A percentile compares a stretch with the other conserved stretches of the same genome.
Evolutionary conservation across 2,888 invertebrate species (phyloP).

Genomic region (Epiperipatus broadwayi): DNA sequence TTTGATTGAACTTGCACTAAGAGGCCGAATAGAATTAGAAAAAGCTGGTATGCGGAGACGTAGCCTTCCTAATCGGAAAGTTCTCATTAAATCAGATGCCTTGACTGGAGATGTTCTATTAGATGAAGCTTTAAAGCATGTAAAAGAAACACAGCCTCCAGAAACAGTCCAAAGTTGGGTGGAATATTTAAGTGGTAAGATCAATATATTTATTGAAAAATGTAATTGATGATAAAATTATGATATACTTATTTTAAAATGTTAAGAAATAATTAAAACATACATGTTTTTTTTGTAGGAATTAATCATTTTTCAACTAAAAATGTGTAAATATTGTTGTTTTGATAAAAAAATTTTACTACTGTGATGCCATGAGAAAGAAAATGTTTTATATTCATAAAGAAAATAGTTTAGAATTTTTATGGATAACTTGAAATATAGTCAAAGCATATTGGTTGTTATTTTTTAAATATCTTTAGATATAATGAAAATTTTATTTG

Average conservation of each 20-base stretch:
- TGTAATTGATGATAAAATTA: background rate
- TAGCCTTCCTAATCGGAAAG: slow-evolving; percentile 66
- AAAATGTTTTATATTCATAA: no score
- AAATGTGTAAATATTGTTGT: no score
- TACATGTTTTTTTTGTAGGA: no score
- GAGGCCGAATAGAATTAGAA: slow-evolving; percentile 88
- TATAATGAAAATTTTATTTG: no score
- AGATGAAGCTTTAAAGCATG: slow-evolving; percentile 71
- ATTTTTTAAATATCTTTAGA: no score
- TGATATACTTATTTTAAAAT: background rate
- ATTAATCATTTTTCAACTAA: no score
- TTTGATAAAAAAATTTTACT: no score
- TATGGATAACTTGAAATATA: no score
- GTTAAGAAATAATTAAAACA: no score
- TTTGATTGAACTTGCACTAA: slow-evolving; percentile 80
- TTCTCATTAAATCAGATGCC: slow-evolving; percentile 60
- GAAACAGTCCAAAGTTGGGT: slow-evolving; percentile 98
- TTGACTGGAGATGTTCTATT: slow-evolving; percentile 92
- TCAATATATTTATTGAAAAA: slow-evolving; percentile 11
- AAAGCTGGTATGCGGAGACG: slow-evolving; percentile 78
- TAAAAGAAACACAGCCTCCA: slow-evolving; percentile 92
- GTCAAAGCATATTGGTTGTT: no score
- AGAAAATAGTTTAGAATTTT: no score
- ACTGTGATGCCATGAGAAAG: no score
- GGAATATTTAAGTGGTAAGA: slow-evolving; percentile 90